Evolutionary conservation across 1,140 invertebrate genomes (phyloP).

Genomic region (Drosophila aff.): DNA sequence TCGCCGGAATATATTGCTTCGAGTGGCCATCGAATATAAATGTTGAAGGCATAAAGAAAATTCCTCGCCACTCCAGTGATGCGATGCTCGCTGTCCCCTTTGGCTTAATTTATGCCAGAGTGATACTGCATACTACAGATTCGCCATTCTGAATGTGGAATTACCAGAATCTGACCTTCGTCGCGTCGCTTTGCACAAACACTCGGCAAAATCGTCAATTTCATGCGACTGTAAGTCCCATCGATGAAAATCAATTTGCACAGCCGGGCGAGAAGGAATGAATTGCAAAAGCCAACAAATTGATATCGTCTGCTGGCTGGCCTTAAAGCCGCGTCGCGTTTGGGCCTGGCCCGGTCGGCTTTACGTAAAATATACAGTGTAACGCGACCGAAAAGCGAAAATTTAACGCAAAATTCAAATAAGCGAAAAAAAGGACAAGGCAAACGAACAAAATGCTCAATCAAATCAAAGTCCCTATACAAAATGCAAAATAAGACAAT

Average conservation of each 20-base stretch:
- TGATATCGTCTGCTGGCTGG: conserved; percentile 58
- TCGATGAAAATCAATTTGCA: conserved; percentile 75
- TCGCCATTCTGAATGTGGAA: conserved; percentile 3
- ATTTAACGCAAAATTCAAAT: conserved; percentile 58
- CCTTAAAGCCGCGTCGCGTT: conserved; percentile 27
- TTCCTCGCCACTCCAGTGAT: not conserved
- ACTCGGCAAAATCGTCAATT: conserved; percentile 52
- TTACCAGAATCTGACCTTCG: conserved; percentile 27
- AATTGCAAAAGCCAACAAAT: conserved; percentile 55
- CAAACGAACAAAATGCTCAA: conserved; percentile 68
- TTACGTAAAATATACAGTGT: conserved; percentile 36
- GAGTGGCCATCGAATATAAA: conserved; percentile 25
- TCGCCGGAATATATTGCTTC: conserved; percentile 3
- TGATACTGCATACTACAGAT: conserved; percentile 2
- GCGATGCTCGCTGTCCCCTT: not conserved
- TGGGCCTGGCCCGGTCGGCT: not conserved
- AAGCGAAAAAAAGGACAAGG: conserved; percentile 51
- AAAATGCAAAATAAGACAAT: conserved; percentile 77
- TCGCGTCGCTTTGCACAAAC: conserved; percentile 22
- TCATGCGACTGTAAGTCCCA: conserved; percentile 59
- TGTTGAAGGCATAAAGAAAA: conserved; percentile 4
- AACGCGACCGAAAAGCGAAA: conserved; percentile 25
- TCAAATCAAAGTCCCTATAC: conserved; percentile 70
- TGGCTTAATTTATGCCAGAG: conserved; percentile 11
- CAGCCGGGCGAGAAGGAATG: conserved; percentile 16